phyloP scores from a whole-genome alignment of 2,888 invertebrate species.

The Candidula unifasciata region DNA sequence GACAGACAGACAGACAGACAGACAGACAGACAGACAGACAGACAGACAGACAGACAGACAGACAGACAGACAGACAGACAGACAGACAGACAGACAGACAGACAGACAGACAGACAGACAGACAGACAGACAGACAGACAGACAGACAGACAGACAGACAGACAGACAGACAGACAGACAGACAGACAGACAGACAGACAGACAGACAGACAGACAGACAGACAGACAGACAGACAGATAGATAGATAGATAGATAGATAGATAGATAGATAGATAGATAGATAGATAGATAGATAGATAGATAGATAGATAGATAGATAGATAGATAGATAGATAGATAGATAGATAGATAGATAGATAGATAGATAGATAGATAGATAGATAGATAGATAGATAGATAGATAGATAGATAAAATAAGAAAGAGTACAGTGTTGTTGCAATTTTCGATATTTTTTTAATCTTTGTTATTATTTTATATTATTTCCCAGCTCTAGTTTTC shows the following conservation, averaged over 20 bases:
- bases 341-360: not conserved
- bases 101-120: conserved; percentile 8
- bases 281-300: conserved; percentile 8
- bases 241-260: conserved; percentile 1
- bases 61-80: conserved; percentile 8
- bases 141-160: conserved; percentile 8
- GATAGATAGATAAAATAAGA: too few species aligned
- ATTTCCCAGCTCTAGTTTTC: conserved; percentile 2
- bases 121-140: conserved; percentile 8
- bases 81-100: conserved; percentile 8
- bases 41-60: conserved; percentile 8
- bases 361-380: too few species aligned
- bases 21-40: conserved; percentile 1
- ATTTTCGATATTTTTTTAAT: not conserved
- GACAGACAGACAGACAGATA: too few species aligned
- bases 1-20: conserved; percentile 2
- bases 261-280: conserved; percentile 8
- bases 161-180: conserved; percentile 8
- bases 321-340: conserved; percentile 12
- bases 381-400: too few species aligned
- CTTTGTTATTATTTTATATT: not conserved
- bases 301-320: conserved; percentile 8
- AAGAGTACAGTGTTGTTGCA: too few species aligned
- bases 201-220: conserved; percentile 8
- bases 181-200: conserved; percentile 8